Base-by-base conservation (phyloP, 1,140 invertebrate species). In the Coboldia fuscipes region DNA sequence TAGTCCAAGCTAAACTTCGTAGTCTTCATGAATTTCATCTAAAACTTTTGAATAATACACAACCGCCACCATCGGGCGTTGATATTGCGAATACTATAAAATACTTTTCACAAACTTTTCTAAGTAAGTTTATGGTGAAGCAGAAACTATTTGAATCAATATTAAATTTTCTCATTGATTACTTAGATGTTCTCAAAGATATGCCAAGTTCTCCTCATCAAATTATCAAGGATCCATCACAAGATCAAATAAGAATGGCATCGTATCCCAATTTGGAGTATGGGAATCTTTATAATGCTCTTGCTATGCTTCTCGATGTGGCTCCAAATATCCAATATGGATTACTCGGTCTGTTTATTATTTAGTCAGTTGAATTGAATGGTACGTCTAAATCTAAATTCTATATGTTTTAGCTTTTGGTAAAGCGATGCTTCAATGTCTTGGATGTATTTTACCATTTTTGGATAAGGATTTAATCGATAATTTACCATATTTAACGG, bases 1-100 rank as follows among this genome's bases (percentile, higher is more conserved):
- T 58, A 97, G 90, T 97, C 66, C 90, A 89, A 42, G 83, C 92
- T 43, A 99, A 98, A 67, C 80, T 99, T 46, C 72, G 85, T 38
- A 94, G 79, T 53, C 69, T 99, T 42, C 86, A 92, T 60, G 94
- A 98, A 57, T 92, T 82, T 58, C 89, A 97, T 53, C 70, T 85
- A 45, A 71, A 92, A 39, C 70, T 97, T 36, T 70, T 85, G 45
- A 86, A 94, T 63, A 84, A 83, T 42, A 70, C 78, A 44, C 74
- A 88, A 48, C 89, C 93, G 19, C 65, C 81, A 42, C 93, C 93
- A 33, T 88, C 85, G 37, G 92, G 92, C 36, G 63, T 76, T 37
- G 94, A 99, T 57, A 88, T 97, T 54, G 85, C 88, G 33, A 94
- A 90, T 51, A 97, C 89, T 36, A 69, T 98, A 44, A 94, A 96